These are phyloP conservation scores for Borostomias antarcticus DNA, from an alignment of 2,797 vertebrate species.

Conservation along the genomic window DNA sequence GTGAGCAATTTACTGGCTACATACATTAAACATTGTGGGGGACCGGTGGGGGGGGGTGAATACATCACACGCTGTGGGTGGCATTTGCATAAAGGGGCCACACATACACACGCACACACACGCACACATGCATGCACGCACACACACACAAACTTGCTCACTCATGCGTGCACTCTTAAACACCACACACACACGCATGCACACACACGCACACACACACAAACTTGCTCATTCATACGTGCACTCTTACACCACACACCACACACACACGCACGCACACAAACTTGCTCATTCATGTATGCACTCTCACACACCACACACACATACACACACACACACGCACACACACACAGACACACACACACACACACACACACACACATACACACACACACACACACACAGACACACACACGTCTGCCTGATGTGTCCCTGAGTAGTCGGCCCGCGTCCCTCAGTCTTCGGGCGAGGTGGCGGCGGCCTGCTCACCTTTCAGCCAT, in stretches of 20 bases:
- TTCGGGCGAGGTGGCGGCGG: neutral
- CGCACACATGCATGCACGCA: constrained; percentile 7
- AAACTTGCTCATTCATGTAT: too few relatives aligned
- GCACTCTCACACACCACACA: neutral
- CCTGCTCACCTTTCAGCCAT: constrained; percentile 94
- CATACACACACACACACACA: neutral
- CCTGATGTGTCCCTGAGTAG: constrained; percentile 25
- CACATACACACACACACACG: constrained; percentile 12
- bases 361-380: constrained; percentile 12
- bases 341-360: neutral
- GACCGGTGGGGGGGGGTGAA: constrained; percentile 54
- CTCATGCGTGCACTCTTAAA: too few relatives aligned
- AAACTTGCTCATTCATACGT: too few relatives aligned
- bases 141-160: neutral
- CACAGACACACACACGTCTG: constrained; percentile 12
- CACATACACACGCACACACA: constrained; percentile 1
- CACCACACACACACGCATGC: too few relatives aligned
- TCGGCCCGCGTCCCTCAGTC: constrained; percentile 40
- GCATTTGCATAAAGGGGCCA: constrained; percentile 42
- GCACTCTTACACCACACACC: constrained; percentile 2
- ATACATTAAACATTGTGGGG: constrained; percentile 44
- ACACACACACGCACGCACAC: constrained; percentile 5
- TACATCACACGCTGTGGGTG: constrained; percentile 49
- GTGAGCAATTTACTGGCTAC: constrained; percentile 60
- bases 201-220: too few relatives aligned